A percentile compares a stretch with the other conserved stretches of the same genome.
Conservation (phyloP, 1,140 invertebrate species). For the Protaetia brevitarsis region DNA sequence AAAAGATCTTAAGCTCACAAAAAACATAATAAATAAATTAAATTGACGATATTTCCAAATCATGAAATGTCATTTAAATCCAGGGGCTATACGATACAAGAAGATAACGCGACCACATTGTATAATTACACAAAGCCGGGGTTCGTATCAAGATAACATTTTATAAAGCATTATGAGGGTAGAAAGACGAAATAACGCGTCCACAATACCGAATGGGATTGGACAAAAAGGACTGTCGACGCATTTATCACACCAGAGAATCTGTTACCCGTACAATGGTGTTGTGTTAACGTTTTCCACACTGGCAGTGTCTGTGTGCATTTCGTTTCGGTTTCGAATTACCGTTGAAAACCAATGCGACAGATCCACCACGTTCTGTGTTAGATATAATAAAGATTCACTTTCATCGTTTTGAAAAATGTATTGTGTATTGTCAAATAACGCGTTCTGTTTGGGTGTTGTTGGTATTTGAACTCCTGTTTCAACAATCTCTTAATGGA, state of each 20-base stretch:
- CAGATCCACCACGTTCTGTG: background rate
- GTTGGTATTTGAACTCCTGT: too few species aligned
- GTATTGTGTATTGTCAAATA: background rate
- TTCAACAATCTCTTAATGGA: too few species aligned
- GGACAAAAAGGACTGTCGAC: constrained; percentile 4
- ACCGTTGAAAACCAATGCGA: constrained; percentile 6
- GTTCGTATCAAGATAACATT: constrained; percentile 11
- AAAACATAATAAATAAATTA: too few species aligned
- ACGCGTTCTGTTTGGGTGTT: background rate
- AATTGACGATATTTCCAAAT: background rate
- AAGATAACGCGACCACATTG: background rate
- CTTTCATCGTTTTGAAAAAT: background rate
- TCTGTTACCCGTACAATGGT: constrained; percentile 13
- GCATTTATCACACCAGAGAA: background rate
- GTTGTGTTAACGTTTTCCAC: constrained; percentile 5
- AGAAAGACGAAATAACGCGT: background rate
- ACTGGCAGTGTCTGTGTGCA: background rate
- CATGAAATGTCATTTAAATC: constrained; percentile 7
- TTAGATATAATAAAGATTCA: constrained; percentile 8
- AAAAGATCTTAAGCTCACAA: background rate
- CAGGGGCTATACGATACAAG: background rate
- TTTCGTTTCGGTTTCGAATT: constrained; percentile 4
- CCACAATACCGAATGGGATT: constrained; percentile 1
- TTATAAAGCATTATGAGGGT: constrained; percentile 13
- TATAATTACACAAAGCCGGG: background rate